These are phyloP conservation scores for Telmatochromis sp. DNA, from an alignment of 2,113 vertebrate genomes.

Conservation along the genomic window DNA sequence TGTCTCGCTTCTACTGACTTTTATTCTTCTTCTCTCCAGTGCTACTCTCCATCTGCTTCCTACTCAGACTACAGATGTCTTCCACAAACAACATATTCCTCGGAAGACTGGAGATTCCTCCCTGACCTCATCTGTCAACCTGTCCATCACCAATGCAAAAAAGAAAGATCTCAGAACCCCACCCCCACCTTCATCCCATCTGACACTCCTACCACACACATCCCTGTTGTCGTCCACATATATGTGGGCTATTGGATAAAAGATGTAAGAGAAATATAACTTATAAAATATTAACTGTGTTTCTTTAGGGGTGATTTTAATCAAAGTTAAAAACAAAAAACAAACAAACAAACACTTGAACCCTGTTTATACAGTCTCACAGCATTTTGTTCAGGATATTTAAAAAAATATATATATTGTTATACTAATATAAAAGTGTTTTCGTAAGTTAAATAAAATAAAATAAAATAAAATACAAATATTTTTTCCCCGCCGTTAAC, in stretches of 20 bases:
- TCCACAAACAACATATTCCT: background rate
- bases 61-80: background rate
- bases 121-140: background rate
- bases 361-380: background rate
- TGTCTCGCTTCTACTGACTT: background rate
- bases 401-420: rapidly evolving
- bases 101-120: background rate
- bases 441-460: background rate
- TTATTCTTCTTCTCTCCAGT: background rate
- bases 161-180: background rate
- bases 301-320: background rate
- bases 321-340: background rate
- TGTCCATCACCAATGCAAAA: background rate
- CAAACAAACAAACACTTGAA: background rate
- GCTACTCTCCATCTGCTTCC: background rate
- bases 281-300: background rate
- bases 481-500: background rate
- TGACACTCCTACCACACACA: background rate
- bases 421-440: background rate
- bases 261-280: background rate
- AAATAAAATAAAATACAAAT: background rate
- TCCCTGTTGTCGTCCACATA: background rate
- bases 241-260: background rate
- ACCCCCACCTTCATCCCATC: background rate
- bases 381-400: background rate